Conservation (phyloP, 2,888 invertebrate species). For the Furcula furcula region DNA sequence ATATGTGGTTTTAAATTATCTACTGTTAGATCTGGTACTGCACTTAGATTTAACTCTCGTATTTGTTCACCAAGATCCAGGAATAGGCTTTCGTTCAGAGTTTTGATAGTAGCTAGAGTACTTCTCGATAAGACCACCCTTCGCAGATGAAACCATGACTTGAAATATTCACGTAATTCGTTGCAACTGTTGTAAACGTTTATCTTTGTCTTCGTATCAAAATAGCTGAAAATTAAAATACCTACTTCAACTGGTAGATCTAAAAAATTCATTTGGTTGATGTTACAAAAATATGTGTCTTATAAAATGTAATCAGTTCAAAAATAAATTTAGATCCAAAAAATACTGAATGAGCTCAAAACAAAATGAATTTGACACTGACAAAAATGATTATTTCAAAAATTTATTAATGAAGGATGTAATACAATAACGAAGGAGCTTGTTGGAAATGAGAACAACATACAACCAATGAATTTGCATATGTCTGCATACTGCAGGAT, state of each 20-base stretch:
- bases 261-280: conserved; percentile 25
- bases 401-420: too few relatives aligned
- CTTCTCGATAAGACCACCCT: conserved; percentile 33
- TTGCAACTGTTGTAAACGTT: conserved; percentile 26
- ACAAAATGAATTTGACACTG: too few relatives aligned
- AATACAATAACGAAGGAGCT: too few relatives aligned
- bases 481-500: too few relatives aligned
- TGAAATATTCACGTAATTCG: conserved; percentile 32
- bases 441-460: too few relatives aligned
- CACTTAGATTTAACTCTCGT: conserved; percentile 36
- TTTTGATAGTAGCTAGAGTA: conserved; percentile 28
- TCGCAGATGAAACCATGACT: conserved; percentile 31
- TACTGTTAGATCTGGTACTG: conserved; percentile 35
- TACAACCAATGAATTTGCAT: too few relatives aligned
- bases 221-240: conserved; percentile 27
- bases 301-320: too few relatives aligned
- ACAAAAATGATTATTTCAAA: too few relatives aligned
- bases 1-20: conserved; percentile 28
- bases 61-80: conserved; percentile 29
- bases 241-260: conserved; percentile 36
- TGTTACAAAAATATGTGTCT: too few relatives aligned
- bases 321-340: too few relatives aligned
- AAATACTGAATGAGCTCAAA: too few relatives aligned
- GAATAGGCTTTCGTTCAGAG: conserved; percentile 30
- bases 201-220: conserved; percentile 32